phyloP scores from a whole-genome alignment of 2,113 vertebrate genomes.

The Cyanistes caeruleus region DNA sequence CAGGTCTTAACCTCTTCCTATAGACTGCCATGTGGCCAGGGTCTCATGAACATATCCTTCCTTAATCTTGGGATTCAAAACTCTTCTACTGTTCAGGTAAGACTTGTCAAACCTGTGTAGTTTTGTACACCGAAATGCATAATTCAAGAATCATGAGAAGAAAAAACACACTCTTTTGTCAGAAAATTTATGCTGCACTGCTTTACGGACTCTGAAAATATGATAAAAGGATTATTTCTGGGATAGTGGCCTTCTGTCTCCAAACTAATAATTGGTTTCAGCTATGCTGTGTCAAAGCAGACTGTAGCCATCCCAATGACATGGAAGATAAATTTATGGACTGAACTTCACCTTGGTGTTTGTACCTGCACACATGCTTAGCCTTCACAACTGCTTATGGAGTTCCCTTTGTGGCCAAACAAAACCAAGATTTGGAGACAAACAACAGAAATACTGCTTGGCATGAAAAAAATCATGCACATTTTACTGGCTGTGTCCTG shows the following conservation, averaged over 20 bases:
- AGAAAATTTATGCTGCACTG: neutral
- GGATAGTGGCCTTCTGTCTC: neutral
- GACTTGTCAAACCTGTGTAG: neutral
- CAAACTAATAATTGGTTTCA: neutral
- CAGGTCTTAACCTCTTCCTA: neutral
- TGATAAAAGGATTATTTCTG: neutral
- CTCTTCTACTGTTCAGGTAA: neutral
- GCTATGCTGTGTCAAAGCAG: neutral
- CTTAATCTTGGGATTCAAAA: neutral
- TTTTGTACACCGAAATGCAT: neutral
- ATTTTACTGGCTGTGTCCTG: neutral
- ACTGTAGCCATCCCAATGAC: neutral
- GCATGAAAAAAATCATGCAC: neutral
- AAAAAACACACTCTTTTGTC: accelerated
- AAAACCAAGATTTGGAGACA: neutral
- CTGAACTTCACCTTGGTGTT: neutral
- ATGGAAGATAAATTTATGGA: neutral
- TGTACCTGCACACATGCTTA: neutral
- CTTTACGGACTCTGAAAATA: neutral
- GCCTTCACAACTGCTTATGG: neutral
- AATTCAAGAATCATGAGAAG: neutral
- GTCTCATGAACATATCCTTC: neutral
- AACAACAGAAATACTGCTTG: neutral
- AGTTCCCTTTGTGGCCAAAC: neutral
- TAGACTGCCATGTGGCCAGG: neutral